Conservation (phyloP, 2,797 vertebrate genomes). For the Acipenser ruthenus region DNA sequence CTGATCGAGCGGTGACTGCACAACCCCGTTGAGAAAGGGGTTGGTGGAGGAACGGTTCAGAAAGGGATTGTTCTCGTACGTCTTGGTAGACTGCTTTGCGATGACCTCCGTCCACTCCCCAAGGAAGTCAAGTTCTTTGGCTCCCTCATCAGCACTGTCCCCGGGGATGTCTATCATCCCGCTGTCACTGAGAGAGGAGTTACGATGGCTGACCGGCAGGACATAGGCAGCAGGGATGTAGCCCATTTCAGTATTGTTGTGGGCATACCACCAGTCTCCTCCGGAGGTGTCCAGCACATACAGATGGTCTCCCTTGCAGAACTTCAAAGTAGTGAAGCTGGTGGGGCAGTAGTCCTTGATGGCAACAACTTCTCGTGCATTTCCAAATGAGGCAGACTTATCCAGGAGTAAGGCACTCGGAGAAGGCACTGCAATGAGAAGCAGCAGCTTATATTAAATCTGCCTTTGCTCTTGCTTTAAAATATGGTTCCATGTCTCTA, state of each 20-base stretch:
- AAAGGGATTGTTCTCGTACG: conserved; percentile 66
- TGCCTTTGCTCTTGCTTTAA: too few relatives aligned
- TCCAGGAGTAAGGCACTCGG: conserved; percentile 86
- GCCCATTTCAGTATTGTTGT: conserved; percentile 95
- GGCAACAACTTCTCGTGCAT: conserved; percentile 84
- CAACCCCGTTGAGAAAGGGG: conserved; percentile 63
- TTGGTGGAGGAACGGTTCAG: conserved; percentile 69
- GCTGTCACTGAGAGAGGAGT: conserved; percentile 85
- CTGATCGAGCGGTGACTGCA: conserved; percentile 36
- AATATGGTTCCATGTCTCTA: too few relatives aligned
- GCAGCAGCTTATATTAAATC: conserved; percentile 16
- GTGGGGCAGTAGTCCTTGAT: conserved; percentile 90
- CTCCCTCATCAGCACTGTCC: conserved; percentile 73
- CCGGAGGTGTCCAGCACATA: conserved; percentile 88
- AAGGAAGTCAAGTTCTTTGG: conserved; percentile 73
- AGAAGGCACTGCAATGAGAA: conserved; percentile 78
- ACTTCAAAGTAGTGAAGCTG: conserved; percentile 90
- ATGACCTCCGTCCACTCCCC: conserved; percentile 67
- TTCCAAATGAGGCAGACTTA: conserved; percentile 69
- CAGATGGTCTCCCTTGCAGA: conserved; percentile 88
- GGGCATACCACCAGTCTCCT: conserved; percentile 96
- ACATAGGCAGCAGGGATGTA: conserved; percentile 93
- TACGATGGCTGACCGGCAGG: conserved; percentile 72
- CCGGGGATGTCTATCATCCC: conserved; percentile 83
- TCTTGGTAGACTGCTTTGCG: conserved; percentile 44